Conservation (phyloP, 2,797 vertebrate genomes). For the Pipistrellus pygmaeus region DNA sequence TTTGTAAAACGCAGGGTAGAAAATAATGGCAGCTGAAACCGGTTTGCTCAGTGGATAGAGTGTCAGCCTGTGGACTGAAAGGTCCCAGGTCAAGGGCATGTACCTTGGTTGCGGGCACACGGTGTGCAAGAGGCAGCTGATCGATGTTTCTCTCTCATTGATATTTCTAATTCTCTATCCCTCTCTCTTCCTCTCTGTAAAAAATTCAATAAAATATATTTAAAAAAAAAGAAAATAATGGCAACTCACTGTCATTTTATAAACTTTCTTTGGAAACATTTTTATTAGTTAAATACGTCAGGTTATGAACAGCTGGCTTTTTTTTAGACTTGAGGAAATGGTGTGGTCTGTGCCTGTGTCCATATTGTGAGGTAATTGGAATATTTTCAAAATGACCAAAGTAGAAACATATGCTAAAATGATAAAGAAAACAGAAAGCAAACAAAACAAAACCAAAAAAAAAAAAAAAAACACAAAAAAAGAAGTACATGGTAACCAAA, state of each 20-base stretch:
- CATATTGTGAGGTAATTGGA: not conserved
- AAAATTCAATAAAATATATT: too few relatives aligned
- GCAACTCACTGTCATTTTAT: not conserved
- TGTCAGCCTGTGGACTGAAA: too few relatives aligned
- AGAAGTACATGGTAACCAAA: not conserved
- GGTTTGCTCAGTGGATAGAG: too few relatives aligned
- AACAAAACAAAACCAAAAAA: not conserved
- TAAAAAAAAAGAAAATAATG: not conserved
- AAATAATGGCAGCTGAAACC: not conserved
- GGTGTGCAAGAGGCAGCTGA: too few relatives aligned
- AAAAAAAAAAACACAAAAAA: not conserved
- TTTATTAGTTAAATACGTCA: not conserved
- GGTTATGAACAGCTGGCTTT: not conserved
- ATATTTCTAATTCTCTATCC: too few relatives aligned
- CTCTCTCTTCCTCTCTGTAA: too few relatives aligned
- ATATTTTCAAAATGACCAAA: conserved; percentile 17
- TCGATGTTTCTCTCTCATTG: too few relatives aligned
- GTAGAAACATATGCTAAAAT: conserved; percentile 5
- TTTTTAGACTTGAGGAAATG: conserved; percentile 30
- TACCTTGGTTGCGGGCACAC: too few relatives aligned
- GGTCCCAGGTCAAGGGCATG: too few relatives aligned
- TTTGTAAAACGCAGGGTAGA: not conserved
- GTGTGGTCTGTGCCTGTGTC: not conserved
- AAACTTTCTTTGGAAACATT: not conserved
- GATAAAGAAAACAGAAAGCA: not conserved